Percentiles rank a stretch among this genome's conserved stretches.
Conservation (phyloP, 2,797 vertebrate genomes). For the Crypturellus tataupa region DNA sequence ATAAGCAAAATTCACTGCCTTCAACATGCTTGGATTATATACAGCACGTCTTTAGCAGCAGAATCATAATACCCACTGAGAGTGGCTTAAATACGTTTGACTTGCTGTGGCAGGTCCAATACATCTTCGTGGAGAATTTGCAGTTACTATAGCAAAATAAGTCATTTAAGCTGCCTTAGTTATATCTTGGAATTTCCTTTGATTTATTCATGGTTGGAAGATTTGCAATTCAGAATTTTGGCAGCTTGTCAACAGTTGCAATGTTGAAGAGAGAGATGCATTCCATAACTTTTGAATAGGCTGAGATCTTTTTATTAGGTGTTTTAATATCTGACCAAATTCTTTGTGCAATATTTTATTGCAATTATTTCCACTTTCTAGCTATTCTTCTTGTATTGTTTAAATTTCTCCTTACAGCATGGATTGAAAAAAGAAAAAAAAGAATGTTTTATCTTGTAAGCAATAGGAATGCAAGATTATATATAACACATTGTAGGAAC, state of each 20-base stretch:
- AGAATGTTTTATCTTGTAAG: not conserved
- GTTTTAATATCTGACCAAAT: slow-evolving; percentile 52
- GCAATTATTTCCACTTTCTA: slow-evolving; percentile 20
- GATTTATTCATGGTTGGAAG: slow-evolving; percentile 65
- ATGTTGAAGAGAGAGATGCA: slow-evolving; percentile 34
- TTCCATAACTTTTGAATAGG: slow-evolving; percentile 63
- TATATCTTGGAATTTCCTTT: slow-evolving; percentile 71
- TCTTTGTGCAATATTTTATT: slow-evolving; percentile 10
- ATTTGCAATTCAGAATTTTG: slow-evolving; percentile 65
- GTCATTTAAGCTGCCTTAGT: slow-evolving; percentile 42
- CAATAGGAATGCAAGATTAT: not conserved
- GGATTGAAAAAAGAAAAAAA: not conserved
- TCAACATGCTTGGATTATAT: not conserved
- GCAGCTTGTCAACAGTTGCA: slow-evolving; percentile 50
- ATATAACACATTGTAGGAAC: not conserved
- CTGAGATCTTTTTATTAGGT: slow-evolving; percentile 4
- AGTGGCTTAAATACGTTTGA: slow-evolving; percentile 23
- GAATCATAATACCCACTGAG: not conserved
- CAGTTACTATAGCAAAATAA: slow-evolving; percentile 54
- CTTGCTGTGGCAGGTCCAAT: slow-evolving; percentile 29
- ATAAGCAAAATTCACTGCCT: not conserved
- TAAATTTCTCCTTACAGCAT: not conserved
- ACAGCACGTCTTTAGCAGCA: not conserved
- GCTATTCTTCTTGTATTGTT: not conserved
- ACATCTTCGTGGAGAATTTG: slow-evolving; percentile 42